Percentiles rank a stretch among this genome's conserved stretches.
Conservation (phyloP, 2,113 vertebrate genomes). For the Aplodontia rufa region DNA sequence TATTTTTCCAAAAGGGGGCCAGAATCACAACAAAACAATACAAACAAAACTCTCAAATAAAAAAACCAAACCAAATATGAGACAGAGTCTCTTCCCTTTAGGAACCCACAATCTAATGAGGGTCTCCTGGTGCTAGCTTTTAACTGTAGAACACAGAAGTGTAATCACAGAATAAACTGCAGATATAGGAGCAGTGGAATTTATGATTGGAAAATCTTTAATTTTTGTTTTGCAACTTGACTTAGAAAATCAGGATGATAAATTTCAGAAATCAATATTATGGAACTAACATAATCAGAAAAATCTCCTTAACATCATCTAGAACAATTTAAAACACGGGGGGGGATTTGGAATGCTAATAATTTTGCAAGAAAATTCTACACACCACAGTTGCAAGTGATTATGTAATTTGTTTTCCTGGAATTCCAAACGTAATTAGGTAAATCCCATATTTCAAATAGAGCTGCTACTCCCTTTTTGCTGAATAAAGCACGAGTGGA, state of each 20-base stretch:
- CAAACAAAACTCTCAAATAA: too few relatives aligned
- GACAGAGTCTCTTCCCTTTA: background rate
- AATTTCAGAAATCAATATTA: background rate
- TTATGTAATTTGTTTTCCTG: background rate
- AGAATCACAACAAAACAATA: background rate
- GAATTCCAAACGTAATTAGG: background rate
- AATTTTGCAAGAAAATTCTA: background rate
- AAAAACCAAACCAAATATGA: background rate
- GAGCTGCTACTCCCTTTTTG: background rate
- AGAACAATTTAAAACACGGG: background rate
- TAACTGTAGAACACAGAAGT: slow-evolving; percentile 47
- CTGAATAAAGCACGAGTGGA: background rate
- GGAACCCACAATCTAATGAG: slow-evolving; percentile 22
- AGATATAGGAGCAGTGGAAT: background rate
- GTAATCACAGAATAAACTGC: slow-evolving; percentile 35
- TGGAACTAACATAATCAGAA: background rate
- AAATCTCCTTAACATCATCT: background rate
- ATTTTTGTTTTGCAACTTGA: background rate
- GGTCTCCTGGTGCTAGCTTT: background rate
- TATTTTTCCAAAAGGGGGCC: slow-evolving; percentile 16
- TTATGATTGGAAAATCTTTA: background rate
- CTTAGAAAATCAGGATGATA: background rate
- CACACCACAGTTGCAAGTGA: background rate
- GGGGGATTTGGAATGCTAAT: background rate
- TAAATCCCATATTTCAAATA: background rate